phyloP scores from a whole-genome alignment of 2,797 vertebrate species.

The Sebastiscus tertius region DNA sequence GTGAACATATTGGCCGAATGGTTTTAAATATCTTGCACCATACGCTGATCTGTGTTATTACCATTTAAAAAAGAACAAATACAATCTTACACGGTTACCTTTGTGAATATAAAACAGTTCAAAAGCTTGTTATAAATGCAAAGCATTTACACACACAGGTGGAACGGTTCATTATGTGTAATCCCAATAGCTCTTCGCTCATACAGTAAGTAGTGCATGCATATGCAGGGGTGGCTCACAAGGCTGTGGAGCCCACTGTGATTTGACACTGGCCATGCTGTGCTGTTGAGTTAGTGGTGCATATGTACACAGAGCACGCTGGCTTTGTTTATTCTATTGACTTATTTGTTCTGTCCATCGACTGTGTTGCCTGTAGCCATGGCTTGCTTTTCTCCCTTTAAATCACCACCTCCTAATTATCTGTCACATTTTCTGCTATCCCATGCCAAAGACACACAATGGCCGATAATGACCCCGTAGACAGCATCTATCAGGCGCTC shows the following conservation, averaged over 20 bases:
- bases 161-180: slow-evolving; percentile 54
- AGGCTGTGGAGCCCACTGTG: slow-evolving; percentile 54
- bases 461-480: slow-evolving; percentile 85
- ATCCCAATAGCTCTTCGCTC: slow-evolving; percentile 53
- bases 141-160: slow-evolving; percentile 50
- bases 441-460: slow-evolving; percentile 85
- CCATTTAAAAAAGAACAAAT: slow-evolving; percentile 18
- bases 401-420: slow-evolving; percentile 88
- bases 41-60: neutral
- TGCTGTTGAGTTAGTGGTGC: slow-evolving; percentile 69
- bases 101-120: slow-evolving; percentile 30
- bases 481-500: slow-evolving; percentile 83
- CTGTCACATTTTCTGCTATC: slow-evolving; percentile 86
- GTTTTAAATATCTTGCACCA: slow-evolving; percentile 21
- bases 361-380: slow-evolving; percentile 79
- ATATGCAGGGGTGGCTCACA: slow-evolving; percentile 53
- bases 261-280: slow-evolving; percentile 65
- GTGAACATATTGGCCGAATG: slow-evolving; percentile 28
- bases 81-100: neutral
- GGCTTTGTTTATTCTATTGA: slow-evolving; percentile 86
- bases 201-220: slow-evolving; percentile 47
- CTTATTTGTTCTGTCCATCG: slow-evolving; percentile 86
- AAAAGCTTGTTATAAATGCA: slow-evolving; percentile 42
- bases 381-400: slow-evolving; percentile 79
- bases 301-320: slow-evolving; percentile 81